These are phyloP conservation scores for Thaumatotibia leucotreta DNA, from an alignment of 1,140 invertebrate genomes.

Conservation along the genomic window DNA sequence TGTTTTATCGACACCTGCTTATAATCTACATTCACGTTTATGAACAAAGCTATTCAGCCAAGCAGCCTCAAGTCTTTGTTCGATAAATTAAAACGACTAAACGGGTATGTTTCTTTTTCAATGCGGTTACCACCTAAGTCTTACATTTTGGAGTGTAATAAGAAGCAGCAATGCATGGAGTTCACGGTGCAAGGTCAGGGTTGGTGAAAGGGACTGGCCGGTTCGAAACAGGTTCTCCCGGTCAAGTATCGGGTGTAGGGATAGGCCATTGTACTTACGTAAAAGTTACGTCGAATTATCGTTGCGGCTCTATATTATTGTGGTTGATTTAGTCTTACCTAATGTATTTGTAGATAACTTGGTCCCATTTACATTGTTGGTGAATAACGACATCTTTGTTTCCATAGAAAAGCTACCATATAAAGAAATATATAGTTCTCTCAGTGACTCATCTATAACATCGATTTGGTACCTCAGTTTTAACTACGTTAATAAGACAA, in stretches of 20 bases:
- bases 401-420: no score
- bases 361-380: no score
- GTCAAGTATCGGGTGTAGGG: conserved; percentile 22
- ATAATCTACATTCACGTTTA: no score
- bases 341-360: no score
- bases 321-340: neutral
- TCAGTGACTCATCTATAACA: no score
- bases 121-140: neutral
- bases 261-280: conserved; percentile 21
- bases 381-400: no score
- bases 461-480: no score
- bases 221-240: conserved; percentile 31
- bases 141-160: neutral
- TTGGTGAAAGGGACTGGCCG: conserved; percentile 15
- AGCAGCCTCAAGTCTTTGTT: no score
- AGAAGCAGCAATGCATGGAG: neutral
- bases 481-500: no score
- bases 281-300: neutral
- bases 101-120: neutral
- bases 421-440: no score
- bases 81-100: neutral
- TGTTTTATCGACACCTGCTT: conserved; percentile 8
- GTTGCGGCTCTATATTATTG: neutral
- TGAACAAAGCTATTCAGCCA: no score
- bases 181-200: conserved; percentile 20